Conservation (phyloP, 2,797 vertebrate species). For the Enteromius mattozi region DNA sequence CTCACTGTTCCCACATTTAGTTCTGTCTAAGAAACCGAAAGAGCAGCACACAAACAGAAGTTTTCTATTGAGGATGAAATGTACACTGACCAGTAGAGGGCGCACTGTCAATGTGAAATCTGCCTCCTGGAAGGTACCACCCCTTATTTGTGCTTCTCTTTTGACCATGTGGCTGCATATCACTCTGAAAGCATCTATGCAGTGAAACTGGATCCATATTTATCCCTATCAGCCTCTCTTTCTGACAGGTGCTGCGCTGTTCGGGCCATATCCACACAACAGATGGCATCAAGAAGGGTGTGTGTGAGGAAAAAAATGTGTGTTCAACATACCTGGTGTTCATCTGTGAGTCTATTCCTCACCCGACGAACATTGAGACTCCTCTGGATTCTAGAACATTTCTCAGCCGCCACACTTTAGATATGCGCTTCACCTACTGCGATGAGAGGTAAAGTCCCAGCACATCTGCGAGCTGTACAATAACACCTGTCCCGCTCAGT, state of each 20-base stretch:
- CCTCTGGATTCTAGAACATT: conserved; percentile 98
- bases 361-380: conserved; percentile 97
- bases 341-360: conserved; percentile 97
- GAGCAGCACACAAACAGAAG: conserved; percentile 89
- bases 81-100: conserved; percentile 94
- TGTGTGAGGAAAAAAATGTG: conserved; percentile 59
- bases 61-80: conserved; percentile 98
- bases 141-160: neutral
- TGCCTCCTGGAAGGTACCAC: conserved; percentile 94
- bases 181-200: neutral
- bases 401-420: conserved; percentile 96
- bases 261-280: conserved; percentile 90
- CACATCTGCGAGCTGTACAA: neutral
- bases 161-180: neutral
- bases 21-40: conserved; percentile 89
- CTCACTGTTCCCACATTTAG: conserved; percentile 71
- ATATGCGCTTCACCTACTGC: conserved; percentile 99
- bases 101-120: conserved; percentile 98
- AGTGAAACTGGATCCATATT: conserved; percentile 2
- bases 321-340: conserved; percentile 91
- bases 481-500: neutral
- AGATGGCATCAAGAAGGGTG: conserved; percentile 62
- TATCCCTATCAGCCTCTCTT: conserved; percentile 31
- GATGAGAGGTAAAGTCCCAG: conserved; percentile 88
- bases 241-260: conserved; percentile 92